A percentile compares a stretch with the other conserved stretches of the same genome.
phyloP scores from a whole-genome alignment of 2,888 invertebrate species.

The Stenodema calcarata region DNA sequence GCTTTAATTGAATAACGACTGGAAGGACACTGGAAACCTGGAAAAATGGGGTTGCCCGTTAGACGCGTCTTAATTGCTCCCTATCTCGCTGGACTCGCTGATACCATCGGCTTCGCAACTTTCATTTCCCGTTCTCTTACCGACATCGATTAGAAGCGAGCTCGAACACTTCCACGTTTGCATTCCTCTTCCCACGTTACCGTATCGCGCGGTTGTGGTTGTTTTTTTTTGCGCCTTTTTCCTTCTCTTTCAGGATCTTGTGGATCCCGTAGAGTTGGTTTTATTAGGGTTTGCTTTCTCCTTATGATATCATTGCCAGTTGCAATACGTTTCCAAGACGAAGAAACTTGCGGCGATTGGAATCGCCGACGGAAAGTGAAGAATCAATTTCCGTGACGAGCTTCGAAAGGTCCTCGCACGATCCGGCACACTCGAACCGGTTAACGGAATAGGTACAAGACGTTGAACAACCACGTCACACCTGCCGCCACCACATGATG shows the following conservation, averaged over 20 bases:
- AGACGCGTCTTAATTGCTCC: neutral
- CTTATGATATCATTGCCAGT: neutral
- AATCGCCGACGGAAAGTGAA: no score
- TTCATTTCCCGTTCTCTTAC: neutral
- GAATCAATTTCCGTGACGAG: no score
- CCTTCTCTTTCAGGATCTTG: neutral
- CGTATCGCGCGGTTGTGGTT: neutral
- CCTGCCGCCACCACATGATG: no score
- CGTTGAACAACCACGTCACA: no score
- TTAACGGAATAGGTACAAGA: no score
- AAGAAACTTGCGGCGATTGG: no score
- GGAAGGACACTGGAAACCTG: neutral
- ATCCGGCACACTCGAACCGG: no score
- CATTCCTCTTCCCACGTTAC: neutral
- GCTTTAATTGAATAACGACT: neutral
- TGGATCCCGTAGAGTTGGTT: neutral
- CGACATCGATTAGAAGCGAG: neutral
- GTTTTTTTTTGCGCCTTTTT: no score
- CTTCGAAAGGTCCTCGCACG: no score
- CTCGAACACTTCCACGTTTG: neutral
- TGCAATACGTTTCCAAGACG: no score
- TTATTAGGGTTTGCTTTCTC: neutral
- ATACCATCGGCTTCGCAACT: neutral
- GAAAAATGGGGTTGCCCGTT: neutral
- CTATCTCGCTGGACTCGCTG: neutral